phyloP scores from a whole-genome alignment of 2,113 vertebrate genomes.

The Rousettus leschenaultii region DNA sequence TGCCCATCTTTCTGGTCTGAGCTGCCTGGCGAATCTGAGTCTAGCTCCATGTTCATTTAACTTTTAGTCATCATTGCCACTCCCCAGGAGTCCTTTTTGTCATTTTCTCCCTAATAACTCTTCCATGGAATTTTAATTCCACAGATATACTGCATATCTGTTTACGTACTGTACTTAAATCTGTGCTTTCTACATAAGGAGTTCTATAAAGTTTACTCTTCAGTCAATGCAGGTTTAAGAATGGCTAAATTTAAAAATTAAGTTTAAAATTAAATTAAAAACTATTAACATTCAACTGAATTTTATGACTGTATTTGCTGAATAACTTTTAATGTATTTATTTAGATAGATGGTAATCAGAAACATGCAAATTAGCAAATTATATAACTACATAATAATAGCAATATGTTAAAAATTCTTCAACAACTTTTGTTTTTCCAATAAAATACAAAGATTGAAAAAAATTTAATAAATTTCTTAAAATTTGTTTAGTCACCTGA shows the following conservation, averaged over 20 bases:
- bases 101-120: neutral
- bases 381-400: neutral
- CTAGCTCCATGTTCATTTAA: neutral
- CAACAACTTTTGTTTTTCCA: conserved; percentile 13
- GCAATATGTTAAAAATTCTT: neutral
- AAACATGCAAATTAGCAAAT: neutral
- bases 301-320: neutral
- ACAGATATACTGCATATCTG: neutral
- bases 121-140: neutral
- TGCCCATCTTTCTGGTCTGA: neutral
- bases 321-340: neutral
- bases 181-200: neutral
- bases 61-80: neutral
- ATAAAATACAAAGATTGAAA: neutral
- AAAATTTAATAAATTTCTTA: neutral
- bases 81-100: neutral
- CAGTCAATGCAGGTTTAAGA: neutral
- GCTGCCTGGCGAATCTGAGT: neutral
- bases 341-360: neutral
- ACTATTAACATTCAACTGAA: neutral
- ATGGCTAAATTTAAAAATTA: neutral
- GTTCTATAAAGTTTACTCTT: neutral
- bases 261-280: conserved; percentile 27
- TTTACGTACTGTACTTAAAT: neutral
- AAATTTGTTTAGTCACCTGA: neutral